Evolutionary conservation across 2,797 vertebrate genomes (phyloP).

Genomic region (Bradypodion pumilum): DNA sequence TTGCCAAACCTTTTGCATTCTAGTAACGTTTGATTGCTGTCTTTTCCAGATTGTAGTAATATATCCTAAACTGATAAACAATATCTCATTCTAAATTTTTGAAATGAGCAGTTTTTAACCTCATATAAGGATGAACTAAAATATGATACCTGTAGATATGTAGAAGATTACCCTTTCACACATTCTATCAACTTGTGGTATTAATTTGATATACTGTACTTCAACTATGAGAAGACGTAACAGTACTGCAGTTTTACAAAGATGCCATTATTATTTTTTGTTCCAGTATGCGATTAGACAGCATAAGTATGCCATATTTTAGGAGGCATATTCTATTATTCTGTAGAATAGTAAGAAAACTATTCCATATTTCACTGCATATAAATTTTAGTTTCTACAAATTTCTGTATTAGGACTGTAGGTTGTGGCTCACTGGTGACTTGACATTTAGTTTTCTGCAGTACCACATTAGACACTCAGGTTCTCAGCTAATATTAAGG

Average conservation of each 20-base stretch:
- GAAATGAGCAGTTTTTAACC: slow-evolving; percentile 3
- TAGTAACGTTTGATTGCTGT: slow-evolving; percentile 26
- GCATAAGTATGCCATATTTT: slow-evolving; percentile 25
- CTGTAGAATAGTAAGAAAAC: slow-evolving; percentile 54
- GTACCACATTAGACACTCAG: slow-evolving; percentile 49
- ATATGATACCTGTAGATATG: neutral
- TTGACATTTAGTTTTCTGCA: slow-evolving; percentile 53
- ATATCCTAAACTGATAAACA: neutral
- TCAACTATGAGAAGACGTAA: neutral
- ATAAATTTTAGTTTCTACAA: slow-evolving; percentile 32
- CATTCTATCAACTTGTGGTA: slow-evolving; percentile 11
- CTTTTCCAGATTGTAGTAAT: slow-evolving; percentile 35
- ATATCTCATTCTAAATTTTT: neutral
- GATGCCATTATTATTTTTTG: slow-evolving; percentile 24
- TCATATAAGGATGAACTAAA: neutral
- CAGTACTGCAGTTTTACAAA: slow-evolving; percentile 27
- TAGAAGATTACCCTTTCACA: neutral
- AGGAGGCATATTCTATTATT: neutral
- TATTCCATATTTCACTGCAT: slow-evolving; percentile 38
- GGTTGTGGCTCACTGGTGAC: slow-evolving; percentile 44
- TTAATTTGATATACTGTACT: neutral
- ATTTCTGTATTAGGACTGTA: slow-evolving; percentile 55
- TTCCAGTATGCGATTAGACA: neutral
- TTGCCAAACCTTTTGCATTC: slow-evolving; percentile 40
- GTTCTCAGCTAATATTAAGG: slow-evolving; percentile 69